phyloP scores from a whole-genome alignment of 2,113 vertebrate genomes.

The Tragelaphus buxtoni region DNA sequence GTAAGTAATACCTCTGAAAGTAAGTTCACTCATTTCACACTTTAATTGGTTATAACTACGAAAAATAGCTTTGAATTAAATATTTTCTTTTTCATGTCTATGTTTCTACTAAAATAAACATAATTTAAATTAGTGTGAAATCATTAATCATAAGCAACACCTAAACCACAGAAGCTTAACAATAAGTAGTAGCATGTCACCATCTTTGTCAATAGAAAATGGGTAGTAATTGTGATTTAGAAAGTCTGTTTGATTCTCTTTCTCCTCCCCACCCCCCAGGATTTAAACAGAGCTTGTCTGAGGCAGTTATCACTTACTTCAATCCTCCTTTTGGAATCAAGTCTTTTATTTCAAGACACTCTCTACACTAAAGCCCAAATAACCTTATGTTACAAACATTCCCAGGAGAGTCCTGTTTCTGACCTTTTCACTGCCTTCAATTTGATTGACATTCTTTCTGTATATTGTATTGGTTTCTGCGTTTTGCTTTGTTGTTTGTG shows the following conservation, averaged over 20 bases:
- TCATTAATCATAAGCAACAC: slow-evolving; percentile 13
- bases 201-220: slow-evolving; percentile 17
- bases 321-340: background rate
- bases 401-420: background rate
- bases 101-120: background rate
- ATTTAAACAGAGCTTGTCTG: background rate
- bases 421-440: background rate
- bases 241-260: background rate
- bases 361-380: background rate
- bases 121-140: slow-evolving; percentile 31
- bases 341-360: background rate
- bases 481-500: background rate
- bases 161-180: background rate
- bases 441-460: background rate
- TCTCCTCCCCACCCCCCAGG: background rate
- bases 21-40: background rate
- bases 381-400: background rate
- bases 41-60: background rate
- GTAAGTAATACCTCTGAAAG: background rate
- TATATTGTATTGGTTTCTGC: background rate
- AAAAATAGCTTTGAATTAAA: slow-evolving; percentile 18
- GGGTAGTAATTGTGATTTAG: background rate
- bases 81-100: background rate
- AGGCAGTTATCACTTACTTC: background rate
- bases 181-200: background rate